Base-by-base conservation (phyloP, 2,113 vertebrate species). In the Castor canadensis region DNA sequence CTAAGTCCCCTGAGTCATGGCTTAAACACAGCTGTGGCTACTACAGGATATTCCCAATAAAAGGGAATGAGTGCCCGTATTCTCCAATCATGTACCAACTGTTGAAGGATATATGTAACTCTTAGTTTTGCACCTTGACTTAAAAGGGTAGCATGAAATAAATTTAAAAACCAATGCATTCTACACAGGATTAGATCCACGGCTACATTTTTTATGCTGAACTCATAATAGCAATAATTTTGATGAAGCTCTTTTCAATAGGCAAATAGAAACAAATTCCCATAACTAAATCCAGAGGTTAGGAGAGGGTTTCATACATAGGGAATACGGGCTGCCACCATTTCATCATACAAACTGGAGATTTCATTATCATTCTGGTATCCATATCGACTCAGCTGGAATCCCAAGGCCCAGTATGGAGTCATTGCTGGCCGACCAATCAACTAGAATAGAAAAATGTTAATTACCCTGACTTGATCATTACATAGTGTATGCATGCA, bases 381-480 rank as follows among this genome's bases (percentile, higher is more conserved):
- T 85, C 99, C 99, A 66, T 99, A 99, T 94, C 99, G 99, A 98
- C 99, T 99, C 87, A 99, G 98, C 96, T 99, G 99, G 98, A 99
- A 99, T 87, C 99, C 99, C 96, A 99, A 98, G 73, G 99, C 98
- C 99, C 99, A 99, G 97, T 99, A 99, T 9, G 99, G 98, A 93
- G 98, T 99, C 98, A 99, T 98, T 91, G 99, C 98, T 6, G 99
- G 99, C 79, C 98, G 98, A 71, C 99, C 99, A 97, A 99, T 98
- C 94, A 99, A 97, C 99, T 99, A 94, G 76, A 96, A 98, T 86
- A 15, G 75, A 97, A 97, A 97, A 91, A 69, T 7, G 7, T 6
- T 62, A 66, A 73, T 82, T 82, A 73, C 5, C 2, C 32, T 52
- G n/a, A 52, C 54, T 54, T 54, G 9, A 5, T 66, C n/a, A 62